Evolutionary conservation across 1,140 invertebrate genomes (phyloP).

Genomic region (Diabrotica virgifera): DNA sequence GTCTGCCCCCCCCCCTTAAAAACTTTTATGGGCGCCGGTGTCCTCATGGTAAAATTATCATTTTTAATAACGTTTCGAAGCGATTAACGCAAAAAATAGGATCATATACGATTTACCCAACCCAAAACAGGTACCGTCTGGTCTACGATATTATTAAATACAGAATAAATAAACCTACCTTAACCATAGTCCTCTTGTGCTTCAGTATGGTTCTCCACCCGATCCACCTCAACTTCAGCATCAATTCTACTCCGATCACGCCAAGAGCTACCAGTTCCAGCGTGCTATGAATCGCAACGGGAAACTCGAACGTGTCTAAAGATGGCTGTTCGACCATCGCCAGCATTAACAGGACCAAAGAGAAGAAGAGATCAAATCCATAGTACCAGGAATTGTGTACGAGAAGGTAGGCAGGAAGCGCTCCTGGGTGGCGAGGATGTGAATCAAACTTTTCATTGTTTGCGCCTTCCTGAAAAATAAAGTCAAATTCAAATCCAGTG

Average conservation of each 20-base stretch:
- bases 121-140: too few species aligned
- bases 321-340: conserved; percentile 82
- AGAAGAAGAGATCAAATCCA: conserved; percentile 75
- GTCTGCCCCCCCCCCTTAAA: too few species aligned
- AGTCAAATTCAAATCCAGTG: neutral
- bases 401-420: conserved; percentile 81
- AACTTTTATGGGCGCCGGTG: too few species aligned
- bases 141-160: neutral
- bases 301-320: conserved; percentile 59
- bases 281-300: conserved; percentile 77
- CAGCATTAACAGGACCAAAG: conserved; percentile 73
- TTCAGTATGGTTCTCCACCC: conserved; percentile 75
- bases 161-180: conserved; percentile 51
- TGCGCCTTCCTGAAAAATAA: conserved; percentile 70
- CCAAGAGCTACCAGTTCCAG: conserved; percentile 77
- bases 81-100: too few species aligned
- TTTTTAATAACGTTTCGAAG: too few species aligned
- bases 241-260: conserved; percentile 75
- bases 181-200: conserved; percentile 75
- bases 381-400: conserved; percentile 90
- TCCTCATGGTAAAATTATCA: too few species aligned
- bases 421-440: conserved; percentile 77
- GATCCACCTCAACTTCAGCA: conserved; percentile 81
- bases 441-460: conserved; percentile 93
- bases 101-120: too few species aligned